Evolutionary conservation across 2,888 invertebrate species (phyloP).

Genomic region (Napeogenes inachia): DNA sequence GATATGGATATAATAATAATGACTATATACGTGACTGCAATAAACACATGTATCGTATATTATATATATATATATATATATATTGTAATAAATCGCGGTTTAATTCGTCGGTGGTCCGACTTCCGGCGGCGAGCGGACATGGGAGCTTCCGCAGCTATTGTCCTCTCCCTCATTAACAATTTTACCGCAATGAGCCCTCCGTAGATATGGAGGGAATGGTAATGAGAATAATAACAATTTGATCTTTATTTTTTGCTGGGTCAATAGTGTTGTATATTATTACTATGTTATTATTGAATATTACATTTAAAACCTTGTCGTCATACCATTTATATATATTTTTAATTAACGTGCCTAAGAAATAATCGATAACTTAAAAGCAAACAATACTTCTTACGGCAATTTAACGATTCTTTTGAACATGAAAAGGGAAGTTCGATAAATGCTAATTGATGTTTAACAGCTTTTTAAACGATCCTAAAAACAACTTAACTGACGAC

Average conservation of each 20-base stretch:
- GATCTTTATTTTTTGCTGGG: not conserved
- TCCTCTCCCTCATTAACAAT: conserved; percentile 48
- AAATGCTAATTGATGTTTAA: conserved; percentile 58
- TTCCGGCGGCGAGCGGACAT: conserved; percentile 73
- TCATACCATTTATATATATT: too few species aligned
- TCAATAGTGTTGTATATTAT: too few species aligned
- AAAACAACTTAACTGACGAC: conserved; percentile 47
- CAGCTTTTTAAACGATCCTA: conserved; percentile 50
- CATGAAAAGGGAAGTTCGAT: conserved; percentile 52
- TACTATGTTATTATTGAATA: too few species aligned
- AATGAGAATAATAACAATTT: conserved; percentile 2
- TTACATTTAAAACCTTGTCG: too few species aligned
- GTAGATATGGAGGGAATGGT: conserved; percentile 10
- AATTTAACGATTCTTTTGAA: conserved; percentile 37
- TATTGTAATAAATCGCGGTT: conserved; percentile 2
- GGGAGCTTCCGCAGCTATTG: conserved; percentile 62
- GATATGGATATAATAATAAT: not conserved
- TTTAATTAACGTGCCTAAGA: too few species aligned
- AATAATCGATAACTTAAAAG: too few species aligned
- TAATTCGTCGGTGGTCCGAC: conserved; percentile 50
- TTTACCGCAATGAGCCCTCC: conserved; percentile 23
- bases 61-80: not conserved
- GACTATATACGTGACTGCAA: not conserved
- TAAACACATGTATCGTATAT: not conserved
- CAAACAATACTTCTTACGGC: conserved; percentile 28